Conservation (phyloP, 2,888 invertebrate genomes). For the Drosophila maculinotata region DNA sequence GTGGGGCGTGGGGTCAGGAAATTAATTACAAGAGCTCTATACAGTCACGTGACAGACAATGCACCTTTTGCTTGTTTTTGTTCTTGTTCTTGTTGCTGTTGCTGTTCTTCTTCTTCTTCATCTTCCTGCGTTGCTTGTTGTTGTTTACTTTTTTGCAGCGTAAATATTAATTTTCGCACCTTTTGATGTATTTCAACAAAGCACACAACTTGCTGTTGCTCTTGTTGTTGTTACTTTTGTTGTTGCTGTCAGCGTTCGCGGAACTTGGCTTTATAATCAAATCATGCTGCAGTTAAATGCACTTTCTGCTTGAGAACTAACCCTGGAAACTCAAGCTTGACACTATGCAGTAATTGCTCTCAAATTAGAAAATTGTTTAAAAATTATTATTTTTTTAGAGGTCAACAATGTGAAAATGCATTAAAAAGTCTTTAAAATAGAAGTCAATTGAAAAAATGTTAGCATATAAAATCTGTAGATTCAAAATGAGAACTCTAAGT, state of each 20-base stretch:
- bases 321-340: slow-evolving; percentile 18
- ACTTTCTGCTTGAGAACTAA: slow-evolving; percentile 34
- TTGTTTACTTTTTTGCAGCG: slow-evolving; percentile 32
- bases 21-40: slow-evolving; percentile 65
- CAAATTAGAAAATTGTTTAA: too few species aligned
- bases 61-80: slow-evolving; percentile 16
- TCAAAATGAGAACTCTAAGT: too few species aligned
- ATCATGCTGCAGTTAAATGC: slow-evolving; percentile 61
- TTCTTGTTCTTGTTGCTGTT: slow-evolving; percentile 3
- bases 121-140: slow-evolving; percentile 10
- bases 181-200: slow-evolving; percentile 44
- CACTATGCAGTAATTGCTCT: background rate
- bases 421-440: too few species aligned
- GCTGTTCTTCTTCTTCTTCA: slow-evolving; percentile 11
- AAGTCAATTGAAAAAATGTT: too few species aligned
- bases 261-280: slow-evolving; percentile 51
- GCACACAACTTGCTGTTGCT: slow-evolving; percentile 34
- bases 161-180: slow-evolving; percentile 79
- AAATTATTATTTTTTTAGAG: too few species aligned
- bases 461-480: too few species aligned
- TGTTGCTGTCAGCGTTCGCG: too few species aligned
- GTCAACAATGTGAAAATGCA: too few species aligned
- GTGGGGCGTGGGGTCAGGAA: slow-evolving; percentile 34
- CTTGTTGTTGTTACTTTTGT: slow-evolving; percentile 10
- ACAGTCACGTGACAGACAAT: slow-evolving; percentile 50